A percentile compares a stretch with the other conserved stretches of the same genome.
Evolutionary conservation across 1,140 invertebrate species (phyloP).

Genomic region (Wiebesia pumilae): DNA sequence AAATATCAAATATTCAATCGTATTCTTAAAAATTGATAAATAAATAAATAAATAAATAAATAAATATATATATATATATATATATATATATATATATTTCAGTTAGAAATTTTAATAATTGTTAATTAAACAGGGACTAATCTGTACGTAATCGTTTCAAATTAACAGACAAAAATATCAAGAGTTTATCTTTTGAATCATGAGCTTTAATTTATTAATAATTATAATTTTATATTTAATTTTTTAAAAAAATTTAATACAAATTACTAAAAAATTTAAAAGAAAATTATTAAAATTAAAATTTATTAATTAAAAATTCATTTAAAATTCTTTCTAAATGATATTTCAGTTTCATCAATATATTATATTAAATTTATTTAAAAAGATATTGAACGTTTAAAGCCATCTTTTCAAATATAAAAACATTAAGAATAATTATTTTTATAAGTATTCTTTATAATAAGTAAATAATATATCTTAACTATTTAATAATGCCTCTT

Average conservation of each 20-base stretch:
- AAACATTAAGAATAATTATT: conserved; percentile 11
- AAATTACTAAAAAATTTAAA: background rate
- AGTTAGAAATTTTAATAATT: background rate
- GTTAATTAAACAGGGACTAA: background rate
- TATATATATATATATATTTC: no score
- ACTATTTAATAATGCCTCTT: conserved; percentile 9
- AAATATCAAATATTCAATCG: conserved; percentile 1
- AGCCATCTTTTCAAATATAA: background rate
- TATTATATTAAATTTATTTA: background rate
- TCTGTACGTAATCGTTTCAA: background rate
- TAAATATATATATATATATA: no score
- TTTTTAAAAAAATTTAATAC: background rate
- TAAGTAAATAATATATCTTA: conserved; percentile 6
- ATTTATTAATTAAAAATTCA: background rate
- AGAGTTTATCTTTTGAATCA: no score
- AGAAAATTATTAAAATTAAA: background rate
- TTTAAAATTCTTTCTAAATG: background rate
- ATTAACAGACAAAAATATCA: background rate
- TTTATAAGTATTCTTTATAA: background rate
- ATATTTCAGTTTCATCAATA: background rate
- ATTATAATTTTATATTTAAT: no score
- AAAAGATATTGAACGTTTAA: background rate
- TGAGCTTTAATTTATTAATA: background rate
- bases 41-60: no score
- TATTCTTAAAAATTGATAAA: conserved; percentile 10